phyloP scores from a whole-genome alignment of 1,140 invertebrate species.

The Leptestheria dahalacensis region DNA sequence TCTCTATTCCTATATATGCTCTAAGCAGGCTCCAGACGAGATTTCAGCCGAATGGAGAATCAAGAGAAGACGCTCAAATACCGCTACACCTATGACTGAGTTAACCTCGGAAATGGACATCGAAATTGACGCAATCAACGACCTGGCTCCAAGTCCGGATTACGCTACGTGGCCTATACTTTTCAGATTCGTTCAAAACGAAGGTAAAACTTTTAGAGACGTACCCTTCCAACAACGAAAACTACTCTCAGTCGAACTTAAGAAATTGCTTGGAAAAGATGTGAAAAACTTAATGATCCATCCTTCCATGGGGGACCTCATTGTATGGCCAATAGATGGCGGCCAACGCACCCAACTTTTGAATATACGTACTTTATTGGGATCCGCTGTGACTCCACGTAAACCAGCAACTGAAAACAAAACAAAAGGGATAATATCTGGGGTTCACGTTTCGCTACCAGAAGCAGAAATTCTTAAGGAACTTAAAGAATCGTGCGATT shows the following conservation, averaged over 20 bases:
- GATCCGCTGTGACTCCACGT: neutral
- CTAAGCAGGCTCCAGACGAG: too few species aligned
- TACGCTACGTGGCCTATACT: neutral
- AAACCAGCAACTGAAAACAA: neutral
- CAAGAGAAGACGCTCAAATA: too few species aligned
- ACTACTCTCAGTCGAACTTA: neutral
- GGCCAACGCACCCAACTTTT: neutral
- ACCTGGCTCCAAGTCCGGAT: neutral
- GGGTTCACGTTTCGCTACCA: neutral
- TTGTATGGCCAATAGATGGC: neutral
- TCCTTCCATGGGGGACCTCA: neutral
- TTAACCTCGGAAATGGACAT: too few species aligned
- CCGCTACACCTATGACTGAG: too few species aligned
- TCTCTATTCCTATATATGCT: too few species aligned
- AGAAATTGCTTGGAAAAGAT: neutral
- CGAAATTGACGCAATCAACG: neutral
- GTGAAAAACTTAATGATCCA: neutral
- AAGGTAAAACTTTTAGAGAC: neutral
- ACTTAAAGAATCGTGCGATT: neutral
- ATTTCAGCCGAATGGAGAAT: too few species aligned
- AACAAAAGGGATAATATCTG: neutral
- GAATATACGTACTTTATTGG: neutral
- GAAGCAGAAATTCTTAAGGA: neutral
- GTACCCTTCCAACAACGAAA: neutral
- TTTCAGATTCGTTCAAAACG: neutral